phyloP scores from a whole-genome alignment of 2,888 invertebrate genomes.

The Drepana falcataria region DNA sequence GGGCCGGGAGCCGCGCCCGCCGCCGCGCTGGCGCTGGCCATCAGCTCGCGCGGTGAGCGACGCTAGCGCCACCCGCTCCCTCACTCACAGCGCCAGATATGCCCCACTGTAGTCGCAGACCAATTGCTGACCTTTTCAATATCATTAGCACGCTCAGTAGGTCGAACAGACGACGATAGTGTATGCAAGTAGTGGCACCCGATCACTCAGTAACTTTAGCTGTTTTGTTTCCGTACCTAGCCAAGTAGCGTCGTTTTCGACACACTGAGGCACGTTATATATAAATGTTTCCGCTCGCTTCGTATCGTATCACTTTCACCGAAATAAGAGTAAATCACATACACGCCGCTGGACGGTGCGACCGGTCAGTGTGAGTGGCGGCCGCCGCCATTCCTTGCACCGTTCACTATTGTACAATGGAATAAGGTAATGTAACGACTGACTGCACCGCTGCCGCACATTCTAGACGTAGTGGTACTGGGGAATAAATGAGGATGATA shows the following conservation, averaged over 20 bases:
- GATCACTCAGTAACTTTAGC: neutral
- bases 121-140: neutral
- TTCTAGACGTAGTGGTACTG: no score
- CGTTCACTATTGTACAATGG: neutral
- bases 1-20: slow-evolving; percentile 24
- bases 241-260: neutral
- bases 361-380: neutral
- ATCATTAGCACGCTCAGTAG: no score
- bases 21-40: slow-evolving; percentile 65
- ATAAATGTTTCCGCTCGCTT: neutral
- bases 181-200: neutral
- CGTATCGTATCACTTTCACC: slow-evolving; percentile 2
- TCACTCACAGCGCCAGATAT: slow-evolving; percentile 6
- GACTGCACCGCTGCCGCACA: no score
- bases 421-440: no score
- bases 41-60: slow-evolving; percentile 67
- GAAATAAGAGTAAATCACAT: neutral
- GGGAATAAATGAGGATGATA: no score
- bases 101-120: slow-evolving; percentile 3
- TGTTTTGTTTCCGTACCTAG: neutral
- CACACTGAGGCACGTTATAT: neutral
- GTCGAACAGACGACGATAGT: no score
- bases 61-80: slow-evolving; percentile 8
- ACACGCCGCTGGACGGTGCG: neutral
- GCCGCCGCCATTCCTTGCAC: neutral